These are phyloP conservation scores for Cyphomyrus discorhynchus DNA, from an alignment of 2,113 vertebrate species.

Conservation along the genomic window DNA sequence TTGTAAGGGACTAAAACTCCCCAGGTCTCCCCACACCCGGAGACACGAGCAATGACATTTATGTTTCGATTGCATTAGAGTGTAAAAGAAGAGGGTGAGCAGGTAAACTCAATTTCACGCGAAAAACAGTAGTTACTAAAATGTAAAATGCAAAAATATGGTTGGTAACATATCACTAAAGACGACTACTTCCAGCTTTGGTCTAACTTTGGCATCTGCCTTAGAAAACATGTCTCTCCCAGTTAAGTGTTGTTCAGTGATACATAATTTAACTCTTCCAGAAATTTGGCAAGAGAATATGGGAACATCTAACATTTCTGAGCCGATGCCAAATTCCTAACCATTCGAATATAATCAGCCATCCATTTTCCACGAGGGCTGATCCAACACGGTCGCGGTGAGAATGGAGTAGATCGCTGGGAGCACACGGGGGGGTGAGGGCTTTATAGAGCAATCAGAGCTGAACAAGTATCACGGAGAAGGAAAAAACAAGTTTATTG, in stretches of 20 bases:
- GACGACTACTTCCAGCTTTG: neutral
- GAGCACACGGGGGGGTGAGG: neutral
- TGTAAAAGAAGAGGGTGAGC: constrained; percentile 38
- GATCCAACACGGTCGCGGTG: neutral
- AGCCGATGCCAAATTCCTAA: neutral
- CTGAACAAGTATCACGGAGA: neutral
- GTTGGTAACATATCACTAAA: neutral
- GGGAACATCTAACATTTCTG: constrained; percentile 4
- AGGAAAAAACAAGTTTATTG: neutral
- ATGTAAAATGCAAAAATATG: neutral
- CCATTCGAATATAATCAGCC: neutral
- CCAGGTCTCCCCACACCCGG: constrained; percentile 34
- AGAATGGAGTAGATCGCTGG: neutral
- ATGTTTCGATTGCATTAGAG: constrained; percentile 52
- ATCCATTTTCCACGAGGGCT: neutral
- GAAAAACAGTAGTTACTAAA: neutral
- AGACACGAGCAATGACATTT: constrained; percentile 45
- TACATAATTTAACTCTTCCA: constrained; percentile 7
- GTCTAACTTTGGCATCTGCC: neutral
- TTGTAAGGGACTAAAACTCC: constrained; percentile 41
- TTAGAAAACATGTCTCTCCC: constrained; percentile 10
- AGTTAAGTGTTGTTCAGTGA: neutral
- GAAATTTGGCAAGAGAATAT: neutral
- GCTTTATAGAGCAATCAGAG: neutral
- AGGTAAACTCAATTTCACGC: neutral